phyloP scores from a whole-genome alignment of 2,888 invertebrate genomes.

The Drosophila bunnanda region DNA sequence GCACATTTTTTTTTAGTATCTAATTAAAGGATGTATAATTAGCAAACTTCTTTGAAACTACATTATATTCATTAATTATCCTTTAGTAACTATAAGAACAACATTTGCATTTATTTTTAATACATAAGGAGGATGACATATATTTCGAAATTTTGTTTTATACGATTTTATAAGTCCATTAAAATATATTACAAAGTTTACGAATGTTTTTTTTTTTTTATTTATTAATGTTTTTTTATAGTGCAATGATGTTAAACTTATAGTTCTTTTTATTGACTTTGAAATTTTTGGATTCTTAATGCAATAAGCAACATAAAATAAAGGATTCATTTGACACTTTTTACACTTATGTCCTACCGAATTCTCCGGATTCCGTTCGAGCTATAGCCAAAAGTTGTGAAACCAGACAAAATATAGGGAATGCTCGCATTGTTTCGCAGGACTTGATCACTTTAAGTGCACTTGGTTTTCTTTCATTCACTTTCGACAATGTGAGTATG shows the following conservation, averaged over 20 bases:
- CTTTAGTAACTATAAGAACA: not conserved
- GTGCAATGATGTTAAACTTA: no score
- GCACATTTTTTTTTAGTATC: not conserved
- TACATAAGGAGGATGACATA: no score
- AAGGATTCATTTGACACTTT: not conserved
- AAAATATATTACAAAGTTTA: no score
- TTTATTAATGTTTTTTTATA: no score
- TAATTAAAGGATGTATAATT: not conserved
- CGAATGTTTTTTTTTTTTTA: no score
- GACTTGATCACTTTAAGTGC: conserved; percentile 25
- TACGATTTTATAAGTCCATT: no score
- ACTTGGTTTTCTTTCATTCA: not conserved
- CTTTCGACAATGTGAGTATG: not conserved
- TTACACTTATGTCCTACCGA: conserved; percentile 65
- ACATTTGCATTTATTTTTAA: no score
- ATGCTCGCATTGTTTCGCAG: conserved; percentile 47
- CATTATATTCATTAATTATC: not conserved
- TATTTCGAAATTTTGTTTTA: no score
- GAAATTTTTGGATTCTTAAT: not conserved
- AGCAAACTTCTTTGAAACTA: not conserved
- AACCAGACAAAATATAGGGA: conserved; percentile 43
- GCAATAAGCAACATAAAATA: not conserved
- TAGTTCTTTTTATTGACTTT: not conserved
- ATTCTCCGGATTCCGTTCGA: conserved; percentile 70
- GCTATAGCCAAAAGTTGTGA: conserved; percentile 50